Percentiles rank a stretch among this genome's conserved stretches.
Evolutionary conservation across 2,113 vertebrate genomes (phyloP).

Genomic region (Chelonoidis abingdonii): DNA sequence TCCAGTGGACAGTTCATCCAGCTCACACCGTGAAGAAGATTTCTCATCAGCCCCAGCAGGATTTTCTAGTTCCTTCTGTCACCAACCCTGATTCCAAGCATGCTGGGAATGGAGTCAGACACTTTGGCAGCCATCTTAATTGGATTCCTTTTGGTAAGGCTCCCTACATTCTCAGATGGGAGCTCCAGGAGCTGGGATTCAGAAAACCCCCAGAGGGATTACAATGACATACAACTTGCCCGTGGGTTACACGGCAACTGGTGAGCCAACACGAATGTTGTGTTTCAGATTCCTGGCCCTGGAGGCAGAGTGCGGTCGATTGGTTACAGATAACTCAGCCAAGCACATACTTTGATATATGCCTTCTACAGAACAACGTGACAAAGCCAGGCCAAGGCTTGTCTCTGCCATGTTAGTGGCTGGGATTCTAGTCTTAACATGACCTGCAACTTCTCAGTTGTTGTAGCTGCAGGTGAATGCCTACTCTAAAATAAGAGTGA

Average conservation of each 20-base stretch:
- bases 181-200: background rate
- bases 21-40: too few relatives aligned
- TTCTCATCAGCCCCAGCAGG: too few relatives aligned
- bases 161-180: too few relatives aligned
- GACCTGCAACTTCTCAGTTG: background rate
- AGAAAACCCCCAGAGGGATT: background rate
- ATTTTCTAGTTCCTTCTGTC: too few relatives aligned
- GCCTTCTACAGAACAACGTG: rapidly evolving
- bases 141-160: too few relatives aligned
- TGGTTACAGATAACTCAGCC: rapidly evolving
- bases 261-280: background rate
- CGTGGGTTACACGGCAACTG: background rate
- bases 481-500: background rate
- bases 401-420: background rate
- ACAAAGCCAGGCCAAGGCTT: too few relatives aligned
- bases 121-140: too few relatives aligned
- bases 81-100: too few relatives aligned
- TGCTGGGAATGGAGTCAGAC: too few relatives aligned
- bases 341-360: rapidly evolving
- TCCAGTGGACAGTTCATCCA: too few relatives aligned
- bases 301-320: background rate
- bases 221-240: too few relatives aligned
- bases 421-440: background rate
- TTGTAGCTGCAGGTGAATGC: too few relatives aligned
- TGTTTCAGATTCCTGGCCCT: background rate